Conservation (phyloP, 2,888 invertebrate genomes). For the Aethes cnicana region DNA sequence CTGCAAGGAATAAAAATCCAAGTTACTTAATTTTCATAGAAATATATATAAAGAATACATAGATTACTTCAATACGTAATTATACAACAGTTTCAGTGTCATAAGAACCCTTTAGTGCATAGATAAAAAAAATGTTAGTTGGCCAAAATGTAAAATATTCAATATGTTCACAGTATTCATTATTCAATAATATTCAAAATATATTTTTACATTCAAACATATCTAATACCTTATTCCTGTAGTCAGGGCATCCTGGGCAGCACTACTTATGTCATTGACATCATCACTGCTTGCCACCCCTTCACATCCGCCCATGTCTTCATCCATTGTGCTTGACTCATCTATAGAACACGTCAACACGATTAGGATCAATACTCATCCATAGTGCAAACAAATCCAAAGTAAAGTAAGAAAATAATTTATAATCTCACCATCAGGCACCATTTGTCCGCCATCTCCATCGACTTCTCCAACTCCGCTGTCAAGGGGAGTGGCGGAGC, state of each 20-base stretch:
- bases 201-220: neutral
- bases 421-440: slow-evolving; percentile 64
- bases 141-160: too few relatives aligned
- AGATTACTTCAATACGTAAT: neutral
- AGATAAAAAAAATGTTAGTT: too few relatives aligned
- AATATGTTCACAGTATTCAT: too few relatives aligned
- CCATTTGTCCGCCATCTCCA: slow-evolving; percentile 64
- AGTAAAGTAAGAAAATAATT: neutral
- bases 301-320: slow-evolving; percentile 76
- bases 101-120: too few relatives aligned
- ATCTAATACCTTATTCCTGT: slow-evolving; percentile 68
- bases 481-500: slow-evolving; percentile 73
- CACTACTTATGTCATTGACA: slow-evolving; percentile 77
- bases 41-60: neutral
- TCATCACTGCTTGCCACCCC: slow-evolving; percentile 79
- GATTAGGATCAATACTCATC: too few relatives aligned
- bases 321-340: slow-evolving; percentile 79
- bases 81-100: too few relatives aligned
- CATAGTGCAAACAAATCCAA: neutral
- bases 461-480: slow-evolving; percentile 52
- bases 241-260: slow-evolving; percentile 67
- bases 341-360: slow-evolving; percentile 43
- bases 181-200: neutral
- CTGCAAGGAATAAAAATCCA: too few relatives aligned
- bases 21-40: too few relatives aligned